These are phyloP conservation scores for Patella caerulea DNA, from an alignment of 2,888 invertebrate species.

Conservation along the genomic window DNA sequence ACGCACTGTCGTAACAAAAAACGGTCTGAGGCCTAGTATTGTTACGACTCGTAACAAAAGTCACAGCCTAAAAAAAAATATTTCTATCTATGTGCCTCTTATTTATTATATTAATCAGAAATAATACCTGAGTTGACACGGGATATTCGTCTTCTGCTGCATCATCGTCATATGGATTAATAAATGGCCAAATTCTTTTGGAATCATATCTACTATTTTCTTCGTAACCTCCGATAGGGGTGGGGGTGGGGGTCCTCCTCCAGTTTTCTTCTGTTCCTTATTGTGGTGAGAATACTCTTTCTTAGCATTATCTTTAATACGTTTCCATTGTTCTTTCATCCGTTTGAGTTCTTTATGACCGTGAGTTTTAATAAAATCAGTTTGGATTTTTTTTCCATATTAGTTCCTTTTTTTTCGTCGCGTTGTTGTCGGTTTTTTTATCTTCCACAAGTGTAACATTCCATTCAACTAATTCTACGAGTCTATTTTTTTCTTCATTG, in stretches of 20 bases:
- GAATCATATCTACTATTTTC: background rate
- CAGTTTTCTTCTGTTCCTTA: background rate
- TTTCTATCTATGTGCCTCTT: no score
- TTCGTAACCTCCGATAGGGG: background rate
- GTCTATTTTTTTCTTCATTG: background rate
- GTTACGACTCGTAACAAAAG: no score
- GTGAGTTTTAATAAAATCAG: background rate
- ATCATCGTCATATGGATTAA: background rate
- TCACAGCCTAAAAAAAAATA: no score
- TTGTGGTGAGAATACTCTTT: background rate
- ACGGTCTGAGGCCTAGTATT: no score
- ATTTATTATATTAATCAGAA: no score
- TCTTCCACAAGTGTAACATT: background rate
- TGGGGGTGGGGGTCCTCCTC: background rate
- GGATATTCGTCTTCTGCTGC: background rate
- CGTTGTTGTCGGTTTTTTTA: background rate
- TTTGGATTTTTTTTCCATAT: background rate
- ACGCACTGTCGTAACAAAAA: no score
- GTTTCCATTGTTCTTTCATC: background rate
- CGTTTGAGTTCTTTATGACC: background rate
- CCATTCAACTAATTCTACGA: background rate
- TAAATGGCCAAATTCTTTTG: background rate
- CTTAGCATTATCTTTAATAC: background rate
- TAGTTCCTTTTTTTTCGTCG: background rate
- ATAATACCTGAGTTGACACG: no score